Conservation (phyloP, 2,797 vertebrate genomes). For the Xenopus petersii region DNA sequence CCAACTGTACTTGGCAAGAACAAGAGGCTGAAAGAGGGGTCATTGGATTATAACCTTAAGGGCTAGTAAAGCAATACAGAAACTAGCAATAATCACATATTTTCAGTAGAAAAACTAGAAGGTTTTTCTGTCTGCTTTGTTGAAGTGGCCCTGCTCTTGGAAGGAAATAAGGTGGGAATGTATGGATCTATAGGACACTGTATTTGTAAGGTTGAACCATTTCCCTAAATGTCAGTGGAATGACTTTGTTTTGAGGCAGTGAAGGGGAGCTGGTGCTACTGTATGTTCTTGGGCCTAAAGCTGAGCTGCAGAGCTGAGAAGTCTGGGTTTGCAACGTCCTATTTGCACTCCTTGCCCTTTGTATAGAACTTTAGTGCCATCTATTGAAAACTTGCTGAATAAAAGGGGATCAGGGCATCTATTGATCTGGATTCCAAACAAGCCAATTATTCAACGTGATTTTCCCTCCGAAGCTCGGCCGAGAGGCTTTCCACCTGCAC, state of each 20-base stretch:
- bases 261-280: neutral
- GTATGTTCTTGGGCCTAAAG: conserved; percentile 25
- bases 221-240: conserved; percentile 6
- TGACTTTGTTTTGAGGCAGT: conserved; percentile 13
- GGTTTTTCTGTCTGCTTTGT: no score
- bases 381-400: conserved; percentile 77
- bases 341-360: conserved; percentile 69
- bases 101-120: no score
- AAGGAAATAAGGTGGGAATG: no score
- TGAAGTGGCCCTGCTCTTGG: no score
- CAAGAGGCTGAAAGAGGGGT: no score
- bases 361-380: conserved; percentile 90
- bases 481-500: conserved; percentile 27
- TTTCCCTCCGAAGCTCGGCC: conserved; percentile 29
- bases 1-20: no score
- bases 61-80: no score
- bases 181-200: conserved; percentile 13
- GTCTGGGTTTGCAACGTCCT: conserved; percentile 6
- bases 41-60: no score
- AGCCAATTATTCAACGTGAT: conserved; percentile 56
- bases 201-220: neutral
- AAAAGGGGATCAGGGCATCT: conserved; percentile 49
- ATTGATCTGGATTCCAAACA: conserved; percentile 60
- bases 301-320: conserved; percentile 18
- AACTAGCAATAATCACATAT: no score